A percentile compares a stretch with the other conserved stretches of the same genome.
These are phyloP conservation scores for Anguilla anguilla DNA, from an alignment of 2,797 vertebrate genomes.

Conservation along the genomic window DNA sequence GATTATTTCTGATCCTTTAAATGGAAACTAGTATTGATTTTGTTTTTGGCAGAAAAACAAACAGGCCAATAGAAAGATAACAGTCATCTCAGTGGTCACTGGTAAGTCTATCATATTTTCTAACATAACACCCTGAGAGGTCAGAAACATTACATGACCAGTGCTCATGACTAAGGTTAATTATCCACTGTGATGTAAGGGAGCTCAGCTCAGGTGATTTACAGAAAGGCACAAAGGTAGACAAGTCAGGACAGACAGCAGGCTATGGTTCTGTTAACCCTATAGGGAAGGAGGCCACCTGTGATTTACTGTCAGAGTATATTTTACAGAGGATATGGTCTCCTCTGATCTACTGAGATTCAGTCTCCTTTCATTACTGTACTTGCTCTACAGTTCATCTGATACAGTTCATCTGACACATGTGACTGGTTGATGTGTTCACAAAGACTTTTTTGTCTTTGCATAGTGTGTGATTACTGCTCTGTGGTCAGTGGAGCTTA, in stretches of 20 bases:
- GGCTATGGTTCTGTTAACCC: not conserved
- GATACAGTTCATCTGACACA: not conserved
- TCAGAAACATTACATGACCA: not conserved
- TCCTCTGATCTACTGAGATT: not conserved
- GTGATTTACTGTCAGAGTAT: constrained; percentile 24
- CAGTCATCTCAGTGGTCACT: not conserved
- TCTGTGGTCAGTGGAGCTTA: not conserved
- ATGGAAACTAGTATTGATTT: not conserved
- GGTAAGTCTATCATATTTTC: not conserved
- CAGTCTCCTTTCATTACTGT: constrained; percentile 7
- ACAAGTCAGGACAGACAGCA: constrained; percentile 4
- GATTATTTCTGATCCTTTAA: not conserved
- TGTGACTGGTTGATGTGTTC: not conserved
- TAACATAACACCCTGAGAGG: not conserved
- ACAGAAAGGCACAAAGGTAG: constrained; percentile 3
- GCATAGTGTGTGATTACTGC: not conserved
- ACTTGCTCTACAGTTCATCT: not conserved
- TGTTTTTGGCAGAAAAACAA: not conserved
- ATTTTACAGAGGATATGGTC: not conserved
- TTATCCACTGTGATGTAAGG: constrained; percentile 9
- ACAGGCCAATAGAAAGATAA: not conserved
- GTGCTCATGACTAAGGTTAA: not conserved
- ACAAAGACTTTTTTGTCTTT: not conserved
- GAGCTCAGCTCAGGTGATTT: constrained; percentile 25
- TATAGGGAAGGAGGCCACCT: not conserved